A percentile compares a stretch with the other conserved stretches of the same genome.
Evolutionary conservation across 2,113 vertebrate genomes (phyloP).

Genomic region (Esox niger): DNA sequence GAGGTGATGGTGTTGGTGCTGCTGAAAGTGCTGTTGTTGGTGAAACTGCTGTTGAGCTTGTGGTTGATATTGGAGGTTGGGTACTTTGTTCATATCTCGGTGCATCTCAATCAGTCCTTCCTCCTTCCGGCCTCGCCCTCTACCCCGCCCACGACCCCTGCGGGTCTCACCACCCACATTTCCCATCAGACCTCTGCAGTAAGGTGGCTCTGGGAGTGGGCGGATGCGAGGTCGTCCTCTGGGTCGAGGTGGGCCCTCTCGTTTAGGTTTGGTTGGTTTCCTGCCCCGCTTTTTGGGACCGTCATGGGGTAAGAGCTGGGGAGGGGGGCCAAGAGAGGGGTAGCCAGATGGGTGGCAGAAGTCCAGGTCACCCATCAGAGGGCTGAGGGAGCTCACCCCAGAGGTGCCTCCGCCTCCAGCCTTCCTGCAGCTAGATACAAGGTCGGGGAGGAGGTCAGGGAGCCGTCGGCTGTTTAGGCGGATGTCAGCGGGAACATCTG

Average conservation of each 20-base stretch:
- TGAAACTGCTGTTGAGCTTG: constrained; percentile 49
- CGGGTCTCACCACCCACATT: constrained; percentile 60
- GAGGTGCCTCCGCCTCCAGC: constrained; percentile 45
- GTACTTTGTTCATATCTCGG: constrained; percentile 63
- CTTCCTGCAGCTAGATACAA: constrained; percentile 87
- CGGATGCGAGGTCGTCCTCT: constrained; percentile 84
- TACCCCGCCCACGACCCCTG: constrained; percentile 65
- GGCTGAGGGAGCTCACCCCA: constrained; percentile 70
- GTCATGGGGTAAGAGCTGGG: constrained; percentile 57
- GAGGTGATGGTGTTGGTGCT: constrained; percentile 51
- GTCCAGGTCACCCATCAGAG: constrained; percentile 82
- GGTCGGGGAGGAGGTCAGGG: constrained; percentile 81
- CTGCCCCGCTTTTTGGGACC: constrained; percentile 84
- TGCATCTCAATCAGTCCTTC: constrained; percentile 64
- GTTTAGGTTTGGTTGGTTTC: constrained; percentile 87
- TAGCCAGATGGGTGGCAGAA: constrained; percentile 79
- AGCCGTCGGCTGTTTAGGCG: constrained; percentile 85
- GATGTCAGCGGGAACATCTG: constrained; percentile 85
- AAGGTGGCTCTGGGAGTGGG: constrained; percentile 77
- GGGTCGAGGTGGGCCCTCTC: constrained; percentile 84
- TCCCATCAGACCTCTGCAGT: constrained; percentile 67
- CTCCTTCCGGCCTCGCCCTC: constrained; percentile 66
- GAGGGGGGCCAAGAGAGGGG: constrained; percentile 63
- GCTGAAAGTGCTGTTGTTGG: constrained; percentile 56
- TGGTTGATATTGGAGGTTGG: constrained; percentile 55